A percentile compares a stretch with the other conserved stretches of the same genome.
Conservation (phyloP, 2,888 invertebrate species). For the Microchrysa polita region DNA sequence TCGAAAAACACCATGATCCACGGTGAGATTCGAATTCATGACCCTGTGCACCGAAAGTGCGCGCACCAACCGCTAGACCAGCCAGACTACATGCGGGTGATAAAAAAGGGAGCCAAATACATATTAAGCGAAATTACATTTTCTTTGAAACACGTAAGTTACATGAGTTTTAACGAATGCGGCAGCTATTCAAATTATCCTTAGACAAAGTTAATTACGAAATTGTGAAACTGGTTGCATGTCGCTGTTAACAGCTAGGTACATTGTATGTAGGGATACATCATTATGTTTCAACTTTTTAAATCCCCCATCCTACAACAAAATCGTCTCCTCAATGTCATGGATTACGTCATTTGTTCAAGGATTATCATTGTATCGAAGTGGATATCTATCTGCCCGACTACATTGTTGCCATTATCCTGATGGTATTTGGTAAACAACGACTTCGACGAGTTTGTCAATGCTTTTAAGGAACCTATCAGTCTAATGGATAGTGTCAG, state of each 20-base stretch:
- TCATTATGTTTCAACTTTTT: neutral
- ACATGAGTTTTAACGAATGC: too few species aligned
- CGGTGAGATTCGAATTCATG: too few species aligned
- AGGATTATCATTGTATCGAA: constrained; percentile 19
- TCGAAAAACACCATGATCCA: too few species aligned
- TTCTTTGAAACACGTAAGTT: too few species aligned
- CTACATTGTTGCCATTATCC: constrained; percentile 22
- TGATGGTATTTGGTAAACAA: constrained; percentile 28
- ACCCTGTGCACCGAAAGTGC: too few species aligned
- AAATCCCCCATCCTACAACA: neutral
- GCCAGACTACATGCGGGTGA: too few species aligned
- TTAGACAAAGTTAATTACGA: too few species aligned
- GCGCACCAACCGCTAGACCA: too few species aligned
- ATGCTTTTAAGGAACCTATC: constrained; percentile 24
- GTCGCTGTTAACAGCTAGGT: neutral
- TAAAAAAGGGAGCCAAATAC: too few species aligned
- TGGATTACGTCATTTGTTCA: neutral
- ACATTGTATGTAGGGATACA: neutral
- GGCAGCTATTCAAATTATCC: too few species aligned
- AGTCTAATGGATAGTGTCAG: neutral
- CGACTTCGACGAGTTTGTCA: constrained; percentile 25
- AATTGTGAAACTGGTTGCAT: neutral
- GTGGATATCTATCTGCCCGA: too few species aligned
- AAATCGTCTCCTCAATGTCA: neutral
- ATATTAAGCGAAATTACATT: too few species aligned